Base-by-base conservation (phyloP, 2,888 invertebrate genomes). In the Chrysotoxum bicinctum region DNA sequence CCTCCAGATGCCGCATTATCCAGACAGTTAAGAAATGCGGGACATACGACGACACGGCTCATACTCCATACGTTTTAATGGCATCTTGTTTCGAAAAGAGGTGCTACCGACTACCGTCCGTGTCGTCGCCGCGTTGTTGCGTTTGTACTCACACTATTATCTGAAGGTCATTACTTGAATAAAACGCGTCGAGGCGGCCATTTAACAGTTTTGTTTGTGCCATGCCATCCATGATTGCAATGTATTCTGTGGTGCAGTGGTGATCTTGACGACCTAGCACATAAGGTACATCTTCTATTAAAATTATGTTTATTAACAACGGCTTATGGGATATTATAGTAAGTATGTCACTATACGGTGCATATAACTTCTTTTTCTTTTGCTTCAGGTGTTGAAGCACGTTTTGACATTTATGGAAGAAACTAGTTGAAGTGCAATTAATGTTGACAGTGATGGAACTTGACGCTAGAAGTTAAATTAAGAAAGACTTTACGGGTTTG, bases 81-180 rank as follows among this genome's bases (percentile, higher is more conserved):
- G 77, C 43, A 60, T 68, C 52, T 60, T 70, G 83, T 69, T 78
- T 74, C 26, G 30, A 50, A 56, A 72, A 62, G 48, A 62, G 52
- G 75, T 72, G 64, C 70, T 79, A 70, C 79, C 14, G 40, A 54
- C 43, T 32, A 37, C 21, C 14, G 8, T 37, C 2, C 16, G 3
- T 43, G 54, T 48, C n/a, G 16, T 68, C 37, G 40, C 19, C 23
- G 35, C 26, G 12, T 30, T 1, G 56, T 5, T 60, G 54, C 9
- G 48, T 19, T 26, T 26, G 2, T 48, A 50, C 62, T 52, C 37
- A 77, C 43, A 75, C 70, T 66, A 40, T 43, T 69, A 66, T 43
- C 50, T 84, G 84, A 84, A 84, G 84, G 84, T 84, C 84, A 80
- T 84, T 80, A 75, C 84, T 84, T 84, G 50, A 56, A 48, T 66